A percentile compares a stretch with the other conserved stretches of the same genome.
These are phyloP conservation scores for Neolamprologus toae DNA, from an alignment of 2,113 vertebrate species.

Conservation along the genomic window DNA sequence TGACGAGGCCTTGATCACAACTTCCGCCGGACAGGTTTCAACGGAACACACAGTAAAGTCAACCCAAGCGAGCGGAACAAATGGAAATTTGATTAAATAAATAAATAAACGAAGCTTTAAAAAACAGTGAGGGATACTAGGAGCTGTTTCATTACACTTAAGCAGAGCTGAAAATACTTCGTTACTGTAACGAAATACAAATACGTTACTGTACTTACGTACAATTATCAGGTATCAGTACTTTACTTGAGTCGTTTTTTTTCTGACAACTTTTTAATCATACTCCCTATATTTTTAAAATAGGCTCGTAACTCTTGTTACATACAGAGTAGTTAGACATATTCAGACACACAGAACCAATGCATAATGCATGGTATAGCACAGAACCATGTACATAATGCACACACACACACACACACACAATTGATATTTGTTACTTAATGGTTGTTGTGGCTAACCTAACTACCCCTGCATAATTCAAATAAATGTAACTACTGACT, in stretches of 20 bases:
- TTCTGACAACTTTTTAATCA: neutral
- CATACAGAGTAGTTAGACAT: neutral
- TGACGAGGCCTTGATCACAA: slow-evolving; percentile 6
- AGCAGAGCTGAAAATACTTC: neutral
- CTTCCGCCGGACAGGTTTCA: slow-evolving; percentile 54
- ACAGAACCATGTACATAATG: neutral
- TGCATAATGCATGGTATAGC: neutral
- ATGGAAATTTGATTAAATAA: neutral
- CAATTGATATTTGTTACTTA: neutral
- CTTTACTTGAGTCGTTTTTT: neutral
- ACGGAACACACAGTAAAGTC: slow-evolving; percentile 14
- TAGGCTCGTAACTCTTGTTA: neutral
- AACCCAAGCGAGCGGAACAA: neutral
- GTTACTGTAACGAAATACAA: neutral
- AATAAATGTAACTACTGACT: neutral
- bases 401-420: neutral
- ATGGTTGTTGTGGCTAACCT: neutral
- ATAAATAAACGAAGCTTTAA: neutral
- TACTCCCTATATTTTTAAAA: neutral
- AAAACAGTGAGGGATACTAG: neutral
- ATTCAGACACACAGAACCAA: neutral
- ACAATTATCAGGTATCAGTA: neutral
- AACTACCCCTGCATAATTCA: neutral
- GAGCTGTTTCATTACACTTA: neutral
- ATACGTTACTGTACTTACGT: neutral